A percentile compares a stretch with the other conserved stretches of the same genome.
phyloP scores from a whole-genome alignment of 2,888 invertebrate genomes.

The Tachina fera region DNA sequence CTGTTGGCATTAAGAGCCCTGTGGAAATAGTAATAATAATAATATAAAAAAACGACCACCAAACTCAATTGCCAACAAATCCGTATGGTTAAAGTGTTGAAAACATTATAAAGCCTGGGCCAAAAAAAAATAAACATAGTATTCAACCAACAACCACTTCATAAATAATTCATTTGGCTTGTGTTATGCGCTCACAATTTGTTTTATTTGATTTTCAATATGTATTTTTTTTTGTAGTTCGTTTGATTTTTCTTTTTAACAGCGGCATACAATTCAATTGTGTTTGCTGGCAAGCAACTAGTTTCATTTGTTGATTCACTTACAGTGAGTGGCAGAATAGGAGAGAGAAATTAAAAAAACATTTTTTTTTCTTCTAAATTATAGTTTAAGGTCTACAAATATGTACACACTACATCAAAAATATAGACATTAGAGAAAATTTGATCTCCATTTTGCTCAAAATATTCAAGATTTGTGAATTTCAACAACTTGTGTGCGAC shows the following conservation, averaged over 20 bases:
- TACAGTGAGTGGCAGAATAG: conserved; percentile 9
- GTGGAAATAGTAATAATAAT: conserved; percentile 2
- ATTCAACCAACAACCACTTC: conserved; percentile 78
- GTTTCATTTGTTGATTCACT: conserved; percentile 67
- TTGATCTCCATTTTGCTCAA: too few species aligned
- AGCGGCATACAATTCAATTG: conserved; percentile 43
- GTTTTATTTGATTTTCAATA: conserved; percentile 71
- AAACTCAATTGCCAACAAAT: conserved; percentile 61
- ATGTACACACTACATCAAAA: too few species aligned
- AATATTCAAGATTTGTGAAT: too few species aligned
- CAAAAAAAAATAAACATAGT: conserved; percentile 68
- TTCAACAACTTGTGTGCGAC: too few species aligned
- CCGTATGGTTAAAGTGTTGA: conserved; percentile 66
- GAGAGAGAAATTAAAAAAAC: too few species aligned
- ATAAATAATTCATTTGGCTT: conserved; percentile 82
- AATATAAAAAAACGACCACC: conserved; percentile 14
- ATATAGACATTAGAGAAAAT: too few species aligned
- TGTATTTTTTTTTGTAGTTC: conserved; percentile 19
- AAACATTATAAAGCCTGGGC: conserved; percentile 58
- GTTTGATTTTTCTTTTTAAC: conserved; percentile 9
- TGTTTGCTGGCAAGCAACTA: conserved; percentile 49
- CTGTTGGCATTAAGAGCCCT: conserved; percentile 19
- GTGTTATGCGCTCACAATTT: conserved; percentile 63
- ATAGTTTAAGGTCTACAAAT: too few species aligned
- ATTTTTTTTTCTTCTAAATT: too few species aligned